phyloP scores from a whole-genome alignment of 2,888 invertebrate genomes.

The Disparrhopalites patrizii region DNA sequence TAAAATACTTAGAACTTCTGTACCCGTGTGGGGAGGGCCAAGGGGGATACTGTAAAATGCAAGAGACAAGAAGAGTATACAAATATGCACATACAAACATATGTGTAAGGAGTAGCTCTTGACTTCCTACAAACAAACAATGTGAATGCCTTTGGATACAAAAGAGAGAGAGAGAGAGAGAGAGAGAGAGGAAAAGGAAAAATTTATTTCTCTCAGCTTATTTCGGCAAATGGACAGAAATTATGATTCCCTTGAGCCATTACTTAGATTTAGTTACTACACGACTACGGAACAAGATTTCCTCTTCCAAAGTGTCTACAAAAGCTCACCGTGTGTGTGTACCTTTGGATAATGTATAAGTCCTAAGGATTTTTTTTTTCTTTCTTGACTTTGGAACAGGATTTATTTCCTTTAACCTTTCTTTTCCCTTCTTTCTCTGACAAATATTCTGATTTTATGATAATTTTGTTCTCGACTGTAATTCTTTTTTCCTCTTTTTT shows the following conservation, averaged over 20 bases:
- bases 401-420: neutral
- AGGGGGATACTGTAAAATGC: too few species aligned
- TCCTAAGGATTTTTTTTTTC: neutral
- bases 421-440: neutral
- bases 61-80: too few species aligned
- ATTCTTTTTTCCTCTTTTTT: too few species aligned
- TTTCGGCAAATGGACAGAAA: slow-evolving; percentile 19
- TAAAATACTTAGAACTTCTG: too few species aligned
- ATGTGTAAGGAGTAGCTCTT: too few species aligned
- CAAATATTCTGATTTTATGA: neutral
- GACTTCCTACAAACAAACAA: neutral
- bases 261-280: slow-evolving; percentile 11
- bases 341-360: neutral
- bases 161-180: neutral
- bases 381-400: neutral
- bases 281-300: neutral
- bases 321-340: neutral
- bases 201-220: slow-evolving; percentile 21
- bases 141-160: neutral
- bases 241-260: slow-evolving; percentile 13
- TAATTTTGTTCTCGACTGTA: too few species aligned
- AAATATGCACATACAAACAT: too few species aligned
- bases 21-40: too few species aligned
- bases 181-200: neutral
- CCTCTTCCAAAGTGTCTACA: neutral